Evolutionary conservation across 1,140 invertebrate species (phyloP), one percentile per base, ranked within the genome.

Genomic region (Archivesica marissinica): DNA sequence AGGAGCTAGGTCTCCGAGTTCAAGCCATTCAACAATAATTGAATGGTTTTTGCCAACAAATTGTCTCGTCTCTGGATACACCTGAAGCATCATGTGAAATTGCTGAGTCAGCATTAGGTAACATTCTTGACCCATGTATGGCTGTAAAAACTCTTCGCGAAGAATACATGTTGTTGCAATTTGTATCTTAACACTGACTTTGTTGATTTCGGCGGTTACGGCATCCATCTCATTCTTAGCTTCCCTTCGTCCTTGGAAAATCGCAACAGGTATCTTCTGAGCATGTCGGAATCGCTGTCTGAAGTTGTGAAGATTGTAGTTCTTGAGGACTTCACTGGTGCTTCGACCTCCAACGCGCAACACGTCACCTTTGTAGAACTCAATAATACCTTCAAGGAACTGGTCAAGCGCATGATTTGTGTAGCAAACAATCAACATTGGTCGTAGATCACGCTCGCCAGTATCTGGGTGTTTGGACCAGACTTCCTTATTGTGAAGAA

Each of bases 331-430:
- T 41, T 91, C 89, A 64, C 88, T 96, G 89, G 96, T 96, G 0
- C 96, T 96, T 92, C 96, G 95, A 13, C 95, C 95, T 0, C 97
- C 97, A 85, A 98, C 95, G 33, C 97, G 95, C 4, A 97, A 94
- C 56, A 98, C 94, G 30, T 89, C 88, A 4, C 88, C 88, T 20
- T 88, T 54, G 54, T 86, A 88, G 70, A 90, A 90, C 13, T 85
- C 74, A 30, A 91, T 47, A 30, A 93, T 88, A 28, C 96, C 96
- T 91, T 97, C 96, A 15, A 98, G 93, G 94, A 98, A 98, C 90
- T 98, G 97, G 94, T 98, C 97, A 3, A 98, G 91, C 0, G 97
- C 97, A 93, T 98, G 97, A 91, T 98, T 98, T 0, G 97, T 98
- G 87, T 96, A 97, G 90, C 97, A 97, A 23, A 98, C 95, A 11